Base-by-base conservation (phyloP, 2,797 vertebrate species). In the Gymnothorax reevesii region DNA sequence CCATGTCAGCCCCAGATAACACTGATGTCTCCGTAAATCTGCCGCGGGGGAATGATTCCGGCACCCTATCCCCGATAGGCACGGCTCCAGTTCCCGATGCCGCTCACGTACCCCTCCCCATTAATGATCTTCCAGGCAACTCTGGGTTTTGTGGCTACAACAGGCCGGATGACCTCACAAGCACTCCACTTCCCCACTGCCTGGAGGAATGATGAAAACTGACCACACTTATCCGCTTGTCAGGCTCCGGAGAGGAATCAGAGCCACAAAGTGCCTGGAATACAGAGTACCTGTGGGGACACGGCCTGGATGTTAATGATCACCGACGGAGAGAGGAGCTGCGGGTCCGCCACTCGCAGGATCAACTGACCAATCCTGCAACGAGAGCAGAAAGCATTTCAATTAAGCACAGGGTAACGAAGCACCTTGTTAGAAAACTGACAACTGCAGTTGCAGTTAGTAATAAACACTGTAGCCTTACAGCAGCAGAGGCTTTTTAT, bases 341-440 rank as follows among this genome's bases (percentile, higher is more conserved):
- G 93, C 5, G 94, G 94, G 92, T 97, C 90, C 1, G 93, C 93
- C 83, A 96, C 92, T 90, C 93, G 94, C 93, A 97, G 89, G 84
- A 93, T 94, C 90, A 97, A 96, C n/a, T 95, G 93, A 83, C 96
- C 97, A 92, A 91, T 94, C 94, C 97, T 97, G 91, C 86, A 89
- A 52, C 3, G 87, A 69, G 55, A 86, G 27, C 73, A 85, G 13
- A 77, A 60, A 84, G 62, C 64, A 3, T 42, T 27, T 79, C 20
- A 69, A 49, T 83, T 64, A 33, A 5, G 62, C 69, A 42, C 6
- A 20, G 66, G 71, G 27, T 49, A 80, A 73, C 25, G 64, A 69
- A 49, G 33, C 73, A 7, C 15, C 15, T 52, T 33, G 7, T 71
- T 71, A 25, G 13, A 7, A 73, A 75, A 17, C 27, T 52, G 10